Evolutionary conservation across 1,140 invertebrate species (phyloP), one percentile per base, ranked within the genome.

Genomic region (Nasonia giraulti): DNA sequence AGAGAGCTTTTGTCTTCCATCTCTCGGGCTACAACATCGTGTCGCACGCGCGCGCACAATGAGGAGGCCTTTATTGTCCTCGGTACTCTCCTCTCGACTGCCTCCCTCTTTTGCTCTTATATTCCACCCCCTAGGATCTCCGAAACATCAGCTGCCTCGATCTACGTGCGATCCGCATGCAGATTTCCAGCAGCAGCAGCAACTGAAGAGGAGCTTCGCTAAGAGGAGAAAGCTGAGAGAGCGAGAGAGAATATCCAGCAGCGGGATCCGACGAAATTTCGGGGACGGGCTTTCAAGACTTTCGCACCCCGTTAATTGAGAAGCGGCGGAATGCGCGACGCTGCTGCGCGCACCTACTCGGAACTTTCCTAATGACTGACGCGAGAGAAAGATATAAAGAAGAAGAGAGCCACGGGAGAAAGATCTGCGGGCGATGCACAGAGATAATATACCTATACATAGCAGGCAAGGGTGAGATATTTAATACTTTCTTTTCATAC

Each of bases 401-500:
- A 78, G 23, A 31, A 27, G 47, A 55, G 14, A 78, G 37, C 27
- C 31, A 31, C 31, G 7, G 47, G 79, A 80, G 55, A 44, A 20
- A 33, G 78, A 80, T 33, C 31, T 40, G 33, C 50, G 6, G 17
- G 55, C 17, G 17, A 4, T 33, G 17, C 8, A 68, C 2, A 68
- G 62, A 71, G 77, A 79, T 71, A 71, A 76, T 33, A 69, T n/a
- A 82, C 12, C 20, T 20, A 74, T 62, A 62, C 40, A 74, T 62
- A 74, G 40, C 10, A 73, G 20, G 17, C 76, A 73, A 44, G 50
- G 62, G 77, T 74, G 69, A 47, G 78, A 85, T 79, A n/a, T n/a
- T n/a, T 85, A 76, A 85, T 85, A 82, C 84, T 85, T 82, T 85
- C 84, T 82, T 82, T 85, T 85, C 84, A 85, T 82, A 71, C 50